Conservation (phyloP, 2,113 vertebrate genomes). For the Aptenodytes forsteri region DNA sequence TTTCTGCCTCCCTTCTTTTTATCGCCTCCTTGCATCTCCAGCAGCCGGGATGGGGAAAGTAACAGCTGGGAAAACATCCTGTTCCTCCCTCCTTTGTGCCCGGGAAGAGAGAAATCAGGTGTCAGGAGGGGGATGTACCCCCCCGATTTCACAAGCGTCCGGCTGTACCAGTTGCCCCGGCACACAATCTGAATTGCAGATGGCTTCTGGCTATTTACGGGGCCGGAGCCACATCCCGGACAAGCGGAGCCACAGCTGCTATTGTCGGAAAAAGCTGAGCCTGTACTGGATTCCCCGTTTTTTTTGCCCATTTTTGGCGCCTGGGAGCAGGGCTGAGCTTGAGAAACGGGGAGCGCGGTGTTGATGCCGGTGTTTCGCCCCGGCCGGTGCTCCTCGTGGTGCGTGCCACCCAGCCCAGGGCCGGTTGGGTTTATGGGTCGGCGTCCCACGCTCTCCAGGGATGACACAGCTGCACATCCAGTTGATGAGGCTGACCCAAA, state of each 20-base stretch:
- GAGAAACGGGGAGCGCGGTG: fast-evolving
- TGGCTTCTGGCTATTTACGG: background rate
- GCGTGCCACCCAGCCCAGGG: background rate
- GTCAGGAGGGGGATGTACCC: background rate
- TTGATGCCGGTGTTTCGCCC: fast-evolving
- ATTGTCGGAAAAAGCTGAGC: background rate
- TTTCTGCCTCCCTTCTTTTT: background rate
- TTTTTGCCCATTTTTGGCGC: background rate
- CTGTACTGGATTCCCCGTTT: background rate
- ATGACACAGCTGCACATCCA: background rate
- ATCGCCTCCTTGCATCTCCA: fast-evolving
- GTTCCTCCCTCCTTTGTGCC: background rate
- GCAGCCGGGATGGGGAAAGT: fast-evolving
- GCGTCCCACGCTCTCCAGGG: slow-evolving; percentile 18
- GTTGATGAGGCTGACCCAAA: slow-evolving; percentile 49
- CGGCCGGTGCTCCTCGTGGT: fast-evolving
- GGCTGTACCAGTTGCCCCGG: background rate
- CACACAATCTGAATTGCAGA: slow-evolving; percentile 10
- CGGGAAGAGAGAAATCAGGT: background rate
- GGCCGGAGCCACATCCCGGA: background rate
- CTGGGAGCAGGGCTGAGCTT: background rate
- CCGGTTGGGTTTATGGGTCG: background rate
- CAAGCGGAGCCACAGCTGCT: background rate
- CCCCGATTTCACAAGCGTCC: background rate
- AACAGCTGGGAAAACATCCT: background rate